Evolutionary conservation across 1,140 invertebrate genomes (phyloP).

Genomic region (Octopus sinensis): DNA sequence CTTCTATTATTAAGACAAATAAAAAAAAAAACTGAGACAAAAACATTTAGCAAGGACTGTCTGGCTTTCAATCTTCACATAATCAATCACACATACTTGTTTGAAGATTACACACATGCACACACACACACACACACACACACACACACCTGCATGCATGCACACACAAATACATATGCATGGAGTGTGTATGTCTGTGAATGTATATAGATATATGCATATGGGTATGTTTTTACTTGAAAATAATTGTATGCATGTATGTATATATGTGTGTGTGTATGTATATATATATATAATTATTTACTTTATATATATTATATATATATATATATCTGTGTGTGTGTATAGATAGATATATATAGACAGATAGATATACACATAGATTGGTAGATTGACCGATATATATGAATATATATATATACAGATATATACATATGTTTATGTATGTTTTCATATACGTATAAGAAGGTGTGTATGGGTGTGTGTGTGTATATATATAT

Average conservation of each 20-base stretch:
- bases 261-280: not conserved
- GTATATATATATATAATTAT: not conserved
- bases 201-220: not conserved
- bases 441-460: too few relatives aligned
- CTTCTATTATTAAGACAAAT: not conserved
- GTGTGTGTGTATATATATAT: too few relatives aligned
- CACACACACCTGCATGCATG: not conserved
- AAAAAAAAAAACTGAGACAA: not conserved
- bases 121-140: not conserved
- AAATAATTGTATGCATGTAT: not conserved
- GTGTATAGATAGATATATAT: too few relatives aligned
- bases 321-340: too few relatives aligned
- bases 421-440: too few relatives aligned
- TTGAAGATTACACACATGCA: not conserved
- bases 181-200: not conserved
- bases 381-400: too few relatives aligned
- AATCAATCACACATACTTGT: not conserved
- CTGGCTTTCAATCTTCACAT: not conserved
- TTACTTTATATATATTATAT: too few relatives aligned
- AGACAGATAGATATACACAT: too few relatives aligned
- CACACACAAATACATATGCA: not conserved
- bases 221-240: not conserved
- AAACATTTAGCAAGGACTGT: not conserved
- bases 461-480: too few relatives aligned
- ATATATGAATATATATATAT: too few relatives aligned